These are phyloP conservation scores for Drosophila anceps DNA, from an alignment of 2,888 invertebrate species.

Conservation along the genomic window DNA sequence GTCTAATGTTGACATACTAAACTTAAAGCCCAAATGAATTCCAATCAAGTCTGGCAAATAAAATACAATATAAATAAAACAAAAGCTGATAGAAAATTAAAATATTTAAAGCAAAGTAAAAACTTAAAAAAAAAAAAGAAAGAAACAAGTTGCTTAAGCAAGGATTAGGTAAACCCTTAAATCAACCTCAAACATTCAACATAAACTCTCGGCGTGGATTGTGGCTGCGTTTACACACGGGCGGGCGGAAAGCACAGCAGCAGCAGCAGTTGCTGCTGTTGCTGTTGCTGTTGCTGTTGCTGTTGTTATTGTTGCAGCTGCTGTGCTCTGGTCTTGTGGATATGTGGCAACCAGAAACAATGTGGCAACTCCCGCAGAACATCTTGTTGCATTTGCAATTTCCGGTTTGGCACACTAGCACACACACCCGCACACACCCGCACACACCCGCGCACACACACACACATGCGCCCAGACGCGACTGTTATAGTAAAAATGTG, in stretches of 20 bases:
- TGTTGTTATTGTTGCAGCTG: slow-evolving; percentile 37
- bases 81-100: background rate
- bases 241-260: slow-evolving; percentile 7
- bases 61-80: background rate
- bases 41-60: background rate
- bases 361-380: slow-evolving; percentile 67
- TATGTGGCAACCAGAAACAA: slow-evolving; percentile 57
- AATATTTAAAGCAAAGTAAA: background rate
- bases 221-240: slow-evolving; percentile 8
- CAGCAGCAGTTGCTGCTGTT: slow-evolving; percentile 8
- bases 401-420: slow-evolving; percentile 65
- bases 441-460: slow-evolving; percentile 1
- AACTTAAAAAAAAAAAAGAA: background rate
- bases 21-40: too few species aligned
- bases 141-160: slow-evolving; percentile 1
- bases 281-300: slow-evolving; percentile 26
- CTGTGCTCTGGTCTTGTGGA: slow-evolving; percentile 24
- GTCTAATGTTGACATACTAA: background rate
- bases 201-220: background rate
- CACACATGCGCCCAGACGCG: slow-evolving; percentile 20
- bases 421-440: slow-evolving; percentile 26
- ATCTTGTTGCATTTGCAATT: slow-evolving; percentile 82
- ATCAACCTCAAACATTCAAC: slow-evolving; percentile 21
- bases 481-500: slow-evolving; percentile 71
- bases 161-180: slow-evolving; percentile 21